Conservation (phyloP, 1,140 invertebrate genomes). For the Octopus bimaculoides region DNA sequence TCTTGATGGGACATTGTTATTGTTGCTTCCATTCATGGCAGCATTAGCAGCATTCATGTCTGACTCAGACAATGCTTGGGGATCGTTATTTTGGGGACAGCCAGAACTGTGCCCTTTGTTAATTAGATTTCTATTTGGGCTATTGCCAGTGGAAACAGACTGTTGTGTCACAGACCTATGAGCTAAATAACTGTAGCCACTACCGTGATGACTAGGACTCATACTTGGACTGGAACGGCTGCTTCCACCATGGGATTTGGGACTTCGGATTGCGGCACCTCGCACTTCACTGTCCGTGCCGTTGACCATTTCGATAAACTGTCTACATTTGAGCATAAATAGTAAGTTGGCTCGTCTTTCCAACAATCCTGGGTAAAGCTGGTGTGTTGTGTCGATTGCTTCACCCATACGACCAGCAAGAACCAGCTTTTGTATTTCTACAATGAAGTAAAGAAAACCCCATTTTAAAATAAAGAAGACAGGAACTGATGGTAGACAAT, state of each 20-base stretch:
- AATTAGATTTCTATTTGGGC: constrained; percentile 44
- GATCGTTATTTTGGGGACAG: constrained; percentile 26
- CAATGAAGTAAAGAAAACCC: constrained; percentile 20
- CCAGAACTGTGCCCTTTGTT: constrained; percentile 31
- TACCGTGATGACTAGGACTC: constrained; percentile 34
- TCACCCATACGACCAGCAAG: constrained; percentile 89
- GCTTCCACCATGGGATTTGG: constrained; percentile 36
- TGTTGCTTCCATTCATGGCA: constrained; percentile 46
- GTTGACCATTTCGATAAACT: constrained; percentile 86
- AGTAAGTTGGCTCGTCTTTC: constrained; percentile 86
- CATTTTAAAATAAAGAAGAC: too few relatives aligned
- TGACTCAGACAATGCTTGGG: constrained; percentile 52
- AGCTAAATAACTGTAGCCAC: constrained; percentile 27
- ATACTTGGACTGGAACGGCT: constrained; percentile 41
- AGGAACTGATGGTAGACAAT: too few relatives aligned
- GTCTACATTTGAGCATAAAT: constrained; percentile 93
- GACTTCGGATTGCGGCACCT: constrained; percentile 43
- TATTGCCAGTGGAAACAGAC: constrained; percentile 43
- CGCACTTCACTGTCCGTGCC: constrained; percentile 58
- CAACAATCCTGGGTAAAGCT: constrained; percentile 85
- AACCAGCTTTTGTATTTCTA: constrained; percentile 91
- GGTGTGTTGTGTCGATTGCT: constrained; percentile 85
- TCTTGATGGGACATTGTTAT: constrained; percentile 19
- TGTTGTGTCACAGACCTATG: constrained; percentile 21
- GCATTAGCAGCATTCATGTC: constrained; percentile 61